Evolutionary conservation across 2,113 vertebrate species (phyloP).

Genomic region (Mesitornis unicolor): DNA sequence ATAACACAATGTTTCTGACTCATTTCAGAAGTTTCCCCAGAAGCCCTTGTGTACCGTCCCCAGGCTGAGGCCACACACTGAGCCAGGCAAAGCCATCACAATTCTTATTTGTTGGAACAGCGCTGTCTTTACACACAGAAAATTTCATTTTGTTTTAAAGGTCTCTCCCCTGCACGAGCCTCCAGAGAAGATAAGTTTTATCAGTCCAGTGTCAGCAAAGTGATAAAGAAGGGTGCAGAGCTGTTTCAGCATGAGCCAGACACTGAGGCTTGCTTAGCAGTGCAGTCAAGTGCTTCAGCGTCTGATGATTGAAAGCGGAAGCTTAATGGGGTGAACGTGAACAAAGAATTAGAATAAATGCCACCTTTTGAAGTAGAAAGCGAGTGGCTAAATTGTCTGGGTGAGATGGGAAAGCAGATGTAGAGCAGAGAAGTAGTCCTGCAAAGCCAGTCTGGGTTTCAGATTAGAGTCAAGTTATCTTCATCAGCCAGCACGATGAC

Average conservation of each 20-base stretch:
- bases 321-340: conserved; percentile 45
- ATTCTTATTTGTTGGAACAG: not conserved
- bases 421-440: not conserved
- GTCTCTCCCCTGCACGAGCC: not conserved
- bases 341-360: conserved; percentile 59
- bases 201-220: not conserved
- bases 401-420: conserved; percentile 12
- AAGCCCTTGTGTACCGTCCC: not conserved
- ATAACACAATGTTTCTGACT: not conserved
- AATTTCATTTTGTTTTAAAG: conserved; percentile 6
- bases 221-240: not conserved
- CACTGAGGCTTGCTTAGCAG: not conserved
- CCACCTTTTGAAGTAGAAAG: conserved; percentile 25
- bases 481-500: not conserved
- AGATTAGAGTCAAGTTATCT: not conserved
- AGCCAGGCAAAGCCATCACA: not conserved
- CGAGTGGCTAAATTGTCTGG: not conserved
- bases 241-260: not conserved
- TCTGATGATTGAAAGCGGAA: conserved; percentile 50
- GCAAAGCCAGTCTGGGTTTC: not conserved
- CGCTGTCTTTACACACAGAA: not conserved
- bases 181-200: conserved; percentile 24
- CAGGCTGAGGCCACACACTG: not conserved
- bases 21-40: not conserved
- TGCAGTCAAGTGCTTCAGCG: conserved; percentile 29